Evolutionary conservation across 2,113 vertebrate species (phyloP).

Genomic region (Cololabis saira): DNA sequence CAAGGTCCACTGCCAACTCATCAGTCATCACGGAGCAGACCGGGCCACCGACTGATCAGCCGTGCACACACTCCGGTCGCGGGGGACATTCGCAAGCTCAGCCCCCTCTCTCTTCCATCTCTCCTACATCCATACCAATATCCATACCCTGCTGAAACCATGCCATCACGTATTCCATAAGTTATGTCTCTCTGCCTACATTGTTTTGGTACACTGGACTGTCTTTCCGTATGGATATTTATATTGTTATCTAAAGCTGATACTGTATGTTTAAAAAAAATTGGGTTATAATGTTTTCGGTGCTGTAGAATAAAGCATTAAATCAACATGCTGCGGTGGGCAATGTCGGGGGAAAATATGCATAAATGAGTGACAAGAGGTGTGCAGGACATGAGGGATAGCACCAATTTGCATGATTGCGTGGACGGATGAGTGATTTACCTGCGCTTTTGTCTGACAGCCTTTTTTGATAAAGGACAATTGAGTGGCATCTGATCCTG

Average conservation of each 20-base stretch:
- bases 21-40: conserved; percentile 77
- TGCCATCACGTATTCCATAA: conserved; percentile 71
- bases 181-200: conserved; percentile 59
- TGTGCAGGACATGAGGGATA: conserved; percentile 66
- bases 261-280: no score
- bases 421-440: conserved; percentile 80
- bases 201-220: conserved; percentile 67
- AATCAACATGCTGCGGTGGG: conserved; percentile 52
- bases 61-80: conserved; percentile 72
- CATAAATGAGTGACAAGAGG: conserved; percentile 73
- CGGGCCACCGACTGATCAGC: conserved; percentile 72
- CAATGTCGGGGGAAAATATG: conserved; percentile 61
- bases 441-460: conserved; percentile 74
- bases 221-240: conserved; percentile 48
- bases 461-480: conserved; percentile 65
- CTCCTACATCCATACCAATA: conserved; percentile 66
- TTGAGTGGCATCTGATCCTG: conserved; percentile 66
- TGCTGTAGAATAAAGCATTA: conserved; percentile 42
- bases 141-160: conserved; percentile 47
- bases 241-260: conserved; percentile 6
- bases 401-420: conserved; percentile 81
- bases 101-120: conserved; percentile 41
- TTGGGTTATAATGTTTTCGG: not conserved
- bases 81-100: conserved; percentile 67
- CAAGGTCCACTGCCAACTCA: conserved; percentile 80